phyloP scores from a whole-genome alignment of 2,888 invertebrate species.

The Listrodromus nycthemerus region DNA sequence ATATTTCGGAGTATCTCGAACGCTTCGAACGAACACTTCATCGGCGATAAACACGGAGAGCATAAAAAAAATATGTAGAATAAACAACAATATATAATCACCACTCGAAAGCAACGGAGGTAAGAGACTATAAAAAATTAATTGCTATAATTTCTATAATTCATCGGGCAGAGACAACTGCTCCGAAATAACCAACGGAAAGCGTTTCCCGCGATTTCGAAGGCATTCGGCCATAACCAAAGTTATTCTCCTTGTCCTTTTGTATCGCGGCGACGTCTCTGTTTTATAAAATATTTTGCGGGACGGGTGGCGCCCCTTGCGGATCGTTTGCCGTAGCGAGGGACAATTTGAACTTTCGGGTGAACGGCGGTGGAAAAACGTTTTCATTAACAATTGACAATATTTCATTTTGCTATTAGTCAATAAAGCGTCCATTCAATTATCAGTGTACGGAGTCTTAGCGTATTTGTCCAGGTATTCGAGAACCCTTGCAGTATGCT shows the following conservation, averaged over 20 bases:
- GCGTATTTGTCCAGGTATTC: constrained; percentile 71
- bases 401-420: not conserved
- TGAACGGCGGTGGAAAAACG: not conserved
- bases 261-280: not conserved
- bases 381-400: not conserved
- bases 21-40: constrained; percentile 35
- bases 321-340: not conserved
- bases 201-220: constrained; percentile 82
- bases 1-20: constrained; percentile 35
- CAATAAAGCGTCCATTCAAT: not conserved
- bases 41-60: constrained; percentile 17
- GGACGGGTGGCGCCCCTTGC: constrained; percentile 11
- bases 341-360: constrained; percentile 14
- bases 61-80: constrained; percentile 3
- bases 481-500: constrained; percentile 76
- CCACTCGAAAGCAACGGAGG: not conserved
- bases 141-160: constrained; percentile 5
- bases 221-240: constrained; percentile 60
- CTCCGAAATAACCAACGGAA: constrained; percentile 66
- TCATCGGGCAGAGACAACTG: not conserved
- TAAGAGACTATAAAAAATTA: constrained; percentile 13
- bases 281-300: not conserved
- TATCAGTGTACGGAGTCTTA: constrained; percentile 1
- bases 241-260: constrained; percentile 25
- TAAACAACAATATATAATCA: not conserved